Conservation (phyloP, 2,113 vertebrate species). For the Isurus oxyrinchus region DNA sequence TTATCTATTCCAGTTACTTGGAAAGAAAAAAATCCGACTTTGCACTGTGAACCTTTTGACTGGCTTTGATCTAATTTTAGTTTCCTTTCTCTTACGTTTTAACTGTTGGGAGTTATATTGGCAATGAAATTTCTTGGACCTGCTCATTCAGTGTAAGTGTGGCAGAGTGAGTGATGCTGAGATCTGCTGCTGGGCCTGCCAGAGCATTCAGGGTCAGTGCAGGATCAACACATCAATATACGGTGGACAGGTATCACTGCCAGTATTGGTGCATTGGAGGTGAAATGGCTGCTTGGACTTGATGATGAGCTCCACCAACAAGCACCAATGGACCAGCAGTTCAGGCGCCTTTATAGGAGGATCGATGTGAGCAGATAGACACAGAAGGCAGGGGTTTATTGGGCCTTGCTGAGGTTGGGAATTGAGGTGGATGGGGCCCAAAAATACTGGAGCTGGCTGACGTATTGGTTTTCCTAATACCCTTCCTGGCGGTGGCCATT, state of each 20-base stretch:
- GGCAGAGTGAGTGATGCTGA: neutral
- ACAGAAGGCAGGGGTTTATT: neutral
- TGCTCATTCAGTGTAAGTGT: too few species aligned
- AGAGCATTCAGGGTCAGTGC: neutral
- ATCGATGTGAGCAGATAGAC: neutral
- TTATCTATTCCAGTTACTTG: neutral
- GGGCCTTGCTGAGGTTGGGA: too few species aligned
- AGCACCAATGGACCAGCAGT: too few species aligned
- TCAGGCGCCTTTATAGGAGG: neutral
- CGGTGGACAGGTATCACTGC: neutral
- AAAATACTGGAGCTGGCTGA: too few species aligned
- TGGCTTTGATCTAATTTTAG: neutral
- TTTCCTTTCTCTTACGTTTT: neutral
- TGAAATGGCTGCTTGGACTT: neutral
- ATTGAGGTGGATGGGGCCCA: too few species aligned
- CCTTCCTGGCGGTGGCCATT: too few species aligned
- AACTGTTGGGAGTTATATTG: neutral
- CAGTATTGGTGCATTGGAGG: neutral
- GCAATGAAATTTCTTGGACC: neutral
- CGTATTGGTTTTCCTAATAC: too few species aligned
- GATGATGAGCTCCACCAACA: neutral
- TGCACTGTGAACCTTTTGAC: neutral
- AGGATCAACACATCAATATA: neutral
- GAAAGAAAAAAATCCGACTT: neutral
- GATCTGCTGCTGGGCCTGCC: neutral